These are phyloP conservation scores for Platysternon megacephalum DNA, from an alignment of 2,113 vertebrate genomes.

Conservation along the genomic window DNA sequence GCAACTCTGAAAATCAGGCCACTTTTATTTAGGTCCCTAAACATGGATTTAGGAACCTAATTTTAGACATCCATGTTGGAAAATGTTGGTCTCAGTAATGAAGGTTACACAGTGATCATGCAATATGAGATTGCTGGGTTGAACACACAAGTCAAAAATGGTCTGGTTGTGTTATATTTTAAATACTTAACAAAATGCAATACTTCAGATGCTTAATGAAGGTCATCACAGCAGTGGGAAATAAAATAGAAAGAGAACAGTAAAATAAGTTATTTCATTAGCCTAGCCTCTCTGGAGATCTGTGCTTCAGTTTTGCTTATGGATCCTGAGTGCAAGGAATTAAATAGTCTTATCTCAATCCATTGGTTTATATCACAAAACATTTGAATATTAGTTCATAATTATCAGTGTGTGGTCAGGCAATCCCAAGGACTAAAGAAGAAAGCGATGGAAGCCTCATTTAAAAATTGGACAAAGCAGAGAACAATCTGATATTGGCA, in stretches of 20 bases:
- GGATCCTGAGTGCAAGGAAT: background rate
- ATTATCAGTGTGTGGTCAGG: background rate
- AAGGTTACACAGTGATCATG: background rate
- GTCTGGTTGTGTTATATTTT: background rate
- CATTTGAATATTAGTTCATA: background rate
- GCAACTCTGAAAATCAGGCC: slow-evolving; percentile 48
- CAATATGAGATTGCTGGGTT: background rate
- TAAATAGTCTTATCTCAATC: background rate
- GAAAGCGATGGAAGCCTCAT: background rate
- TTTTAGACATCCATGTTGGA: background rate
- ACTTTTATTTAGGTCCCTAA: slow-evolving; percentile 53
- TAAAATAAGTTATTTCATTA: background rate
- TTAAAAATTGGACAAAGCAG: background rate
- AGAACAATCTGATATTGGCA: background rate
- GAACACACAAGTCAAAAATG: background rate
- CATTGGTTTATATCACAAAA: background rate
- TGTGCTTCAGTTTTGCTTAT: background rate
- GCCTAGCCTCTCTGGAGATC: background rate
- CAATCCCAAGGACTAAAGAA: background rate
- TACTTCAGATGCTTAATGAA: background rate
- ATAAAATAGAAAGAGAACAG: background rate
- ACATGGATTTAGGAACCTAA: background rate
- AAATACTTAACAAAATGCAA: background rate
- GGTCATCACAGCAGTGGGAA: background rate
- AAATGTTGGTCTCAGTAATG: slow-evolving; percentile 5